These are phyloP conservation scores for Caenorhabditis panamensis DNA, from an alignment of 2,888 invertebrate genomes.

Conservation along the genomic window DNA sequence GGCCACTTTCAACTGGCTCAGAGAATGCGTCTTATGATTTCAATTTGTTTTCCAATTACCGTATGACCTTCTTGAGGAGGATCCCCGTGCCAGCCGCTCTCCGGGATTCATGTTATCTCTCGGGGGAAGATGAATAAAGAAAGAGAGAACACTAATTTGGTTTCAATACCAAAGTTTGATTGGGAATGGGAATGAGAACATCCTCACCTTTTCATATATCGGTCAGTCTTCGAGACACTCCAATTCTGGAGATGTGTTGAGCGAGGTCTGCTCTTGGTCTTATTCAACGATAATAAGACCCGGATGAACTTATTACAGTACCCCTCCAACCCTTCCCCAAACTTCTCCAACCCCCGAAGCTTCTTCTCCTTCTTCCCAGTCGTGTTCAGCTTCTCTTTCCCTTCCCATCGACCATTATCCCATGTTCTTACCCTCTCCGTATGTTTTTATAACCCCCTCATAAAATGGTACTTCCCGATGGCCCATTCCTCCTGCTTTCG, in stretches of 20 bases:
- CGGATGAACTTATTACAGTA: neutral
- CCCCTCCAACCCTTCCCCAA: too few species aligned
- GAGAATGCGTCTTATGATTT: slow-evolving; percentile 51
- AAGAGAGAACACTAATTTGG: slow-evolving; percentile 34
- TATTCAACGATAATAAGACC: too few species aligned
- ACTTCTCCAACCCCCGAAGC: neutral
- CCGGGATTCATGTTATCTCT: slow-evolving; percentile 4
- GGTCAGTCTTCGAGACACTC: too few species aligned
- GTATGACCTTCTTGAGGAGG: slow-evolving; percentile 49
- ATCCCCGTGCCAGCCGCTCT: slow-evolving; percentile 17
- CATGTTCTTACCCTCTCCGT: slow-evolving; percentile 31
- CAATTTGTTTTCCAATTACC: slow-evolving; percentile 61
- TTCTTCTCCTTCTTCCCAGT: too few species aligned
- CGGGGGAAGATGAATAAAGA: too few species aligned
- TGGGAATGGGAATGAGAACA: slow-evolving; percentile 26
- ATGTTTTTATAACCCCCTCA: slow-evolving; percentile 57
- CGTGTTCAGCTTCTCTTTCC: slow-evolving; percentile 3
- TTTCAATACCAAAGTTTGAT: slow-evolving; percentile 23
- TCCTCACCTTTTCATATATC: slow-evolving; percentile 7
- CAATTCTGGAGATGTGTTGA: too few species aligned
- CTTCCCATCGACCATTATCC: slow-evolving; percentile 30
- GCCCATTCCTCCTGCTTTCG: neutral
- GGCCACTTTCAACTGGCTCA: too few species aligned
- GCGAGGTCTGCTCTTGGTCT: too few species aligned
- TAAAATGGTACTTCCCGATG: slow-evolving; percentile 47